Conservation (phyloP, 2,888 invertebrate genomes). For the Andrena haemorrhoa region DNA sequence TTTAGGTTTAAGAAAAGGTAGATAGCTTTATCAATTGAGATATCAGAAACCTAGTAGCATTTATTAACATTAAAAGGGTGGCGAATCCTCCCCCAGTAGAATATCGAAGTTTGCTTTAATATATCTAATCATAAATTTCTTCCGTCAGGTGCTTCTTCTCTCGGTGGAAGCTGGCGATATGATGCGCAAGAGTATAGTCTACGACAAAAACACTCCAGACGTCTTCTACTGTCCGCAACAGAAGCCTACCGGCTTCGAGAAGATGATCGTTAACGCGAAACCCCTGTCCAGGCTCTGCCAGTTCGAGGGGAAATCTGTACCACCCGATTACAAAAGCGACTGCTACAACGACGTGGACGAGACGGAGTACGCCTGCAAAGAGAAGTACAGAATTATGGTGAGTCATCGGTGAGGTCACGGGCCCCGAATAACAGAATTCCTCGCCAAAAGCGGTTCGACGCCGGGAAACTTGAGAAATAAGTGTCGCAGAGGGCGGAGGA, state of each 20-base stretch:
- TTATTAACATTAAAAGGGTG: background rate
- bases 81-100: background rate
- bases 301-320: slow-evolving; percentile 89
- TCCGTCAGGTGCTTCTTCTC: slow-evolving; percentile 61
- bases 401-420: slow-evolving; percentile 75
- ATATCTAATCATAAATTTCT: slow-evolving; percentile 2
- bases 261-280: slow-evolving; percentile 89
- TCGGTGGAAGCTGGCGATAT: slow-evolving; percentile 88
- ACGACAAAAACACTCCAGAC: slow-evolving; percentile 92
- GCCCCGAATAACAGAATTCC: slow-evolving; percentile 38
- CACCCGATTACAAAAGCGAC: slow-evolving; percentile 91
- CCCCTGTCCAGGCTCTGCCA: slow-evolving; percentile 91
- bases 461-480: background rate
- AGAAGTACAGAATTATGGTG: slow-evolving; percentile 93
- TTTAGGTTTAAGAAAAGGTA: background rate
- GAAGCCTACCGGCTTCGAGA: slow-evolving; percentile 91
- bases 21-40: background rate
- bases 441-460: slow-evolving; percentile 17
- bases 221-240: slow-evolving; percentile 93
- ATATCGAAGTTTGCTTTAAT: too few relatives aligned
- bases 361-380: slow-evolving; percentile 92
- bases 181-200: slow-evolving; percentile 92
- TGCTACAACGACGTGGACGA: slow-evolving; percentile 93
- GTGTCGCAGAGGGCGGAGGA: background rate
- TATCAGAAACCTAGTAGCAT: too few relatives aligned